These are phyloP conservation scores for Ataeniobius toweri DNA, from an alignment of 2,797 vertebrate genomes.

Conservation along the genomic window DNA sequence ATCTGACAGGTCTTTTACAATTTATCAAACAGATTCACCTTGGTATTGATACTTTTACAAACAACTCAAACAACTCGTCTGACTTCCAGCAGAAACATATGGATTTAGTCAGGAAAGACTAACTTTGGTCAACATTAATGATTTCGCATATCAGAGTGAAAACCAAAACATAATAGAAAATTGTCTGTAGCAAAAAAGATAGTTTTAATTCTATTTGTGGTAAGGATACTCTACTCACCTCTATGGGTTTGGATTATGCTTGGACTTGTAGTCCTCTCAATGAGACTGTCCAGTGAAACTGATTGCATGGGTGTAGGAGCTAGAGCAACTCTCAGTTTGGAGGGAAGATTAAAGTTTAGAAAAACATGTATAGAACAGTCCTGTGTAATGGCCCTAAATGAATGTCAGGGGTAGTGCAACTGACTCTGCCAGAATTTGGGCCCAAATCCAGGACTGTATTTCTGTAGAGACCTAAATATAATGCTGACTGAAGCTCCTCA, in stretches of 20 bases:
- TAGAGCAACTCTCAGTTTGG: not conserved
- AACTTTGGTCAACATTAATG: not conserved
- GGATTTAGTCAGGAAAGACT: not conserved
- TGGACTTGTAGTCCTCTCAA: not conserved
- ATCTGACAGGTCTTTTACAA: not conserved
- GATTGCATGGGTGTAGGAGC: not conserved
- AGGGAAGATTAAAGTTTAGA: not conserved
- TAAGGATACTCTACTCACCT: not conserved
- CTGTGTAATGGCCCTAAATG: not conserved
- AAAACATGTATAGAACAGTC: not conserved
- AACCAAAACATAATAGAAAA: not conserved
- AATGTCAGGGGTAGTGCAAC: not conserved
- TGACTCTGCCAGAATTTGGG: too few species aligned
- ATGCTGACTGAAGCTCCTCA: too few species aligned
- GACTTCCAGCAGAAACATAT: not conserved
- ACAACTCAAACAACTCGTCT: not conserved
- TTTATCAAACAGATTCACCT: not conserved
- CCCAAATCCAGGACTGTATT: too few species aligned
- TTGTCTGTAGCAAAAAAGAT: not conserved
- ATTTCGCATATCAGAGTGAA: not conserved
- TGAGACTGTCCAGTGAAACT: not conserved
- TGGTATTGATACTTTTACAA: not conserved
- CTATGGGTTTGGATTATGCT: not conserved
- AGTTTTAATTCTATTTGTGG: not conserved
- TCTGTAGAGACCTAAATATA: too few species aligned